Base-by-base conservation (phyloP, 2,797 vertebrate species). In the Knipowitschia caucasica region DNA sequence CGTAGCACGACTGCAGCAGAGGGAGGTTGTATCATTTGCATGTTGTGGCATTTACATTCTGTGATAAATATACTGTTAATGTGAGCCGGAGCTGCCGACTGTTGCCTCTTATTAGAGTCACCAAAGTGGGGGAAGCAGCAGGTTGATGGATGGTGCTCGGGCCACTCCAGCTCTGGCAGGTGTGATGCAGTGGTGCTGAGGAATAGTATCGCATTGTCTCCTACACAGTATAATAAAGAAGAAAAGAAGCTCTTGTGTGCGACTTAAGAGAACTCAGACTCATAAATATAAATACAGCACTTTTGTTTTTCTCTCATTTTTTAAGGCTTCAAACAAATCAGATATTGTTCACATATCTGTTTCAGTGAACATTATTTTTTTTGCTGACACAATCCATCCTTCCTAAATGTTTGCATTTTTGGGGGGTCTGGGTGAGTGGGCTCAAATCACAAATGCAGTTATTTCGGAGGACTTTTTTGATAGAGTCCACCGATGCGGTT, bases 11-110 rank as follows among this genome's bases (percentile, higher is more conserved):
- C 35, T 64, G 47, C 50, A 12, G 53, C 46, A 58, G 56, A 40
- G 30, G 42, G 51, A 58, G 39, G 44, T 34, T 53, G 40, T 11
- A n/a, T 14, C 47, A 73, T 84, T 83, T 77, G 62, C 69, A 82
- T 77, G 62, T 58, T 71, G 64, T 71, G 67, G 58, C 67, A 80
- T 82, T 82, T 67, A 56, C 17, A 56, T 64, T 58, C 34, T 27
- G 40, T 54, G 64, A 69, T 77, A 69, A 65, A 73, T 69, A 69
- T 50, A 58, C 46, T 65, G 62, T 75, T 75, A 70, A 77, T 75
- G 54, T 50, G 55, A 56, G 71, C 56, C 56, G 46, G 67, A 31
- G 38, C 71, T 59, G 51, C 55, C 56, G 33, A 55, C 30, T 21
- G 27, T 72, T 58, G 36, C 11, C 17, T 14, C 50, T 26, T 44